Percentiles rank a stretch among this genome's conserved stretches.
phyloP scores from a whole-genome alignment of 2,113 vertebrate genomes.

The Cairina moschata region DNA sequence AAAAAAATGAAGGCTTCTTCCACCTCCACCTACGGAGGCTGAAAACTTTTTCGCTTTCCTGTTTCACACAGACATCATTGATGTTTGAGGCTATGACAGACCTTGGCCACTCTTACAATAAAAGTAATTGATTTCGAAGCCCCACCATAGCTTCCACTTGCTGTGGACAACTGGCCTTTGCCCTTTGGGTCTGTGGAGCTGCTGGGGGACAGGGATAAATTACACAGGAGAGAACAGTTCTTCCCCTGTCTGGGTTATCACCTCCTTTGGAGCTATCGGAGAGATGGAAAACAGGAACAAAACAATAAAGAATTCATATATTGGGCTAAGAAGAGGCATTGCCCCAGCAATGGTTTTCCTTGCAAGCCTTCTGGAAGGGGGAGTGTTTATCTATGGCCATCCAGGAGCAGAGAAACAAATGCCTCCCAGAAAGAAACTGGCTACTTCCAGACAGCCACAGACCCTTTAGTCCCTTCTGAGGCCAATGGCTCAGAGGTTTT shows the following conservation, averaged over 20 bases:
- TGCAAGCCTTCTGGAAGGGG: accelerated
- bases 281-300: not conserved
- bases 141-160: accelerated
- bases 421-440: not conserved
- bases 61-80: not conserved
- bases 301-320: accelerated
- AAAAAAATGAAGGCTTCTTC: not conserved
- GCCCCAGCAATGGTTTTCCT: not conserved
- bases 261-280: not conserved
- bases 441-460: not conserved
- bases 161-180: not conserved
- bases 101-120: not conserved
- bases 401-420: not conserved
- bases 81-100: not conserved
- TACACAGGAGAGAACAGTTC: not conserved
- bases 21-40: not conserved
- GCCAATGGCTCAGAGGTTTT: not conserved
- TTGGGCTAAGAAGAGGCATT: not conserved
- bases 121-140: not conserved
- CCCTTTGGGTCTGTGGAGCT: not conserved
- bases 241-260: not conserved
- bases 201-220: not conserved
- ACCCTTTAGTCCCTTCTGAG: not conserved
- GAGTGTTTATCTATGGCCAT: not conserved
- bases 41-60: not conserved